phyloP scores from a whole-genome alignment of 2,113 vertebrate species.

The Machaerirhynchus nigripectus region DNA sequence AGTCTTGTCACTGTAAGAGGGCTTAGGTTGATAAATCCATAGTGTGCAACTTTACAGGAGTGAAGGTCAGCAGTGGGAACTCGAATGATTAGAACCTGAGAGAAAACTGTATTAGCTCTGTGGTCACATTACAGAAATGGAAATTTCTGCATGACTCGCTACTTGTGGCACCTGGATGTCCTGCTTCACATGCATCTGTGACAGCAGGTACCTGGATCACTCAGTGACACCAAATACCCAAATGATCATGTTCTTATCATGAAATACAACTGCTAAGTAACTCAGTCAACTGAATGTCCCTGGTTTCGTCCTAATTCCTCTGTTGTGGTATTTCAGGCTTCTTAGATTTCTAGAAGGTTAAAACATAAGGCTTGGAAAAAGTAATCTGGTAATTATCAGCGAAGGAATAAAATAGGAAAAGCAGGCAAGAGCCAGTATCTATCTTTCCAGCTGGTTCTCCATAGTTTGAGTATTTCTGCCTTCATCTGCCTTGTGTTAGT shows the following conservation, averaged over 20 bases:
- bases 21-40: not conserved
- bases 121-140: not conserved
- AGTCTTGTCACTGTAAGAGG: not conserved
- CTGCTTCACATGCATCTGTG: not conserved
- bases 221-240: not conserved
- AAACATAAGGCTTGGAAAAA: slow-evolving; percentile 18
- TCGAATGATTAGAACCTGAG: not conserved
- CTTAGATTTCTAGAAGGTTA: not conserved
- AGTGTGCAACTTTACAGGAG: not conserved
- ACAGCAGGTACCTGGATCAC: not conserved
- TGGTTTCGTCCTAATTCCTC: not conserved
- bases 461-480: slow-evolving; percentile 32
- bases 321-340: not conserved
- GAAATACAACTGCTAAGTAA: not conserved
- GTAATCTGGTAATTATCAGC: slow-evolving; percentile 31
- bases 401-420: slow-evolving; percentile 13
- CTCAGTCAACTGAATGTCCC: not conserved
- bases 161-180: not conserved
- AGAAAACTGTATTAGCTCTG: not conserved
- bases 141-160: not conserved
- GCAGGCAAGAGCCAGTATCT: slow-evolving; percentile 12
- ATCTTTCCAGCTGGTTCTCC: slow-evolving; percentile 34
- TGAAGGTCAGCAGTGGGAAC: not conserved
- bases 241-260: not conserved
- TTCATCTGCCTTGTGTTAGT: not conserved